These are phyloP conservation scores for Actinia equina DNA, from an alignment of 64 coral and sea anemone genomes.

Conservation along the genomic window DNA sequence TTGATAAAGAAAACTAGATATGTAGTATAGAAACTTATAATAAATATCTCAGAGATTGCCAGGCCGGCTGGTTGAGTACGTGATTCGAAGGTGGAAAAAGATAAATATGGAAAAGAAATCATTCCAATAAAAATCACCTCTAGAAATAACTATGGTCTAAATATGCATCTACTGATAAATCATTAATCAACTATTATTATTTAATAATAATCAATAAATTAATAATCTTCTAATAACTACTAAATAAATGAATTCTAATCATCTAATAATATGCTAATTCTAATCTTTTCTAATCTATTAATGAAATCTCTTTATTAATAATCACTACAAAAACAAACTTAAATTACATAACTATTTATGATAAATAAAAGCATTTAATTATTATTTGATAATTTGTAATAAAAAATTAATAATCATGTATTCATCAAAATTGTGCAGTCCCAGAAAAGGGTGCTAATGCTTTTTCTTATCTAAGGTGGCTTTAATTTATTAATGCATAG, in stretches of 20 bases:
- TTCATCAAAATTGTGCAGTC: no score
- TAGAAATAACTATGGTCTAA: not conserved
- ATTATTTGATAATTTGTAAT: no score
- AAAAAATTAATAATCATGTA: no score
- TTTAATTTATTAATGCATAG: no score
- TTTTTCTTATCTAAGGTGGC: no score
- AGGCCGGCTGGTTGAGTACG: not conserved
- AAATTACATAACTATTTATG: no score
- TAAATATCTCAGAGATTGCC: not conserved
- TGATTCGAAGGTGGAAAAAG: not conserved
- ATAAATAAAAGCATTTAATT: no score
- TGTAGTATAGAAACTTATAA: not conserved
- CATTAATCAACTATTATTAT: not conserved
- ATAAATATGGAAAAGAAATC: not conserved
- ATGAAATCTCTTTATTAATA: no score
- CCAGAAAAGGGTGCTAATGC: no score
- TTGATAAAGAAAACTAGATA: no score
- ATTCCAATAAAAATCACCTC: not conserved
- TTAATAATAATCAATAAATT: not conserved
- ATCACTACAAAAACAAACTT: no score
- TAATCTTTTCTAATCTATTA: no score
- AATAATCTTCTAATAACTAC: not conserved
- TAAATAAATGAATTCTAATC: not conserved
- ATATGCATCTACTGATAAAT: not conserved
- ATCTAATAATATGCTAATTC: not conserved